These are phyloP conservation scores for Hippasteria phrygiana DNA, from an alignment of 53 echinoderm and acorn worm genomes.

Conservation along the genomic window DNA sequence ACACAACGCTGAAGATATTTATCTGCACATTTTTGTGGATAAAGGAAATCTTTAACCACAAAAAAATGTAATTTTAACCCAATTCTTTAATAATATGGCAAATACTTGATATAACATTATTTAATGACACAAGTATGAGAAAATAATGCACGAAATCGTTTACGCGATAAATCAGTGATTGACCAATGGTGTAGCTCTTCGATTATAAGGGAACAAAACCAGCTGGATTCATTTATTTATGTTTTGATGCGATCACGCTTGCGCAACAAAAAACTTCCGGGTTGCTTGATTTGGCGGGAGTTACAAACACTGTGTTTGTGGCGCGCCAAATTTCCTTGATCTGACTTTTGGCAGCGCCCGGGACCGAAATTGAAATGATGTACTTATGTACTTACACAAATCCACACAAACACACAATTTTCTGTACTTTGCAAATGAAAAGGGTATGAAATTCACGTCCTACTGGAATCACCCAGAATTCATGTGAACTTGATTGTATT, in stretches of 20 bases:
- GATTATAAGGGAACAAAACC: conserved; percentile 41
- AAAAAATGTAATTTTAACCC: neutral
- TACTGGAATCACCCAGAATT: too few species aligned
- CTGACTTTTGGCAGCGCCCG: too few species aligned
- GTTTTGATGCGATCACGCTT: conserved; percentile 59
- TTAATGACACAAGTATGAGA: neutral
- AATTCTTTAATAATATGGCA: neutral
- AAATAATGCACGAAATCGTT: neutral
- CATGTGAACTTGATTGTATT: too few species aligned
- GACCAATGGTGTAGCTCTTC: conserved; percentile 47
- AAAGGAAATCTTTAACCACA: neutral
- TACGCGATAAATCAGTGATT: neutral
- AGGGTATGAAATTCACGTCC: too few species aligned
- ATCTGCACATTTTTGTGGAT: neutral
- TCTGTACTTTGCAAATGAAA: too few species aligned
- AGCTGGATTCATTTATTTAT: conserved; percentile 50
- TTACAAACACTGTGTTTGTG: neutral
- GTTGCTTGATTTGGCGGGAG: conserved; percentile 64
- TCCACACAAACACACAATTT: too few species aligned
- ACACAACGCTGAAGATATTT: neutral
- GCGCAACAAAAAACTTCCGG: conserved; percentile 64
- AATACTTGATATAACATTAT: neutral
- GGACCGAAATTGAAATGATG: neutral
- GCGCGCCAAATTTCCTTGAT: conserved; percentile 11
- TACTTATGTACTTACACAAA: too few species aligned